Conservation (phyloP, 1,140 invertebrate species). For the Ceratoteleas bidentatus region DNA sequence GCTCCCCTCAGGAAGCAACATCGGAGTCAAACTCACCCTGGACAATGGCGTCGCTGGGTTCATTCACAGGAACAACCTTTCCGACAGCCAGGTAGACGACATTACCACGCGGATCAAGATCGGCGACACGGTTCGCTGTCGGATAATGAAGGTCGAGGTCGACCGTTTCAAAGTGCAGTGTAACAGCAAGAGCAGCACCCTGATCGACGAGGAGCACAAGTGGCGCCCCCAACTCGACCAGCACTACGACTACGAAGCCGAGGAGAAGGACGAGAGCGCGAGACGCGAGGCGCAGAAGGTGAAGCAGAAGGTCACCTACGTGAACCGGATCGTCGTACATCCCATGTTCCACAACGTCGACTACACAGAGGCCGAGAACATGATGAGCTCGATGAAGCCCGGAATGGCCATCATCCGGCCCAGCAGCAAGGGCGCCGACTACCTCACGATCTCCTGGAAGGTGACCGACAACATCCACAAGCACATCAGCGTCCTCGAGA, state of each 20-base stretch:
- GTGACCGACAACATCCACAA: no score
- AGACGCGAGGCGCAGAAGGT: constrained; percentile 92
- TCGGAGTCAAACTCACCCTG: constrained; percentile 92
- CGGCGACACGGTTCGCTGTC: constrained; percentile 94
- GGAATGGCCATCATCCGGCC: constrained; percentile 98
- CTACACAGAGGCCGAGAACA: constrained; percentile 94
- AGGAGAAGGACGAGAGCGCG: constrained; percentile 89
- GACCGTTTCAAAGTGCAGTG: constrained; percentile 97
- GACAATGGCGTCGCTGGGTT: constrained; percentile 98
- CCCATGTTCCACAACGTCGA: constrained; percentile 98
- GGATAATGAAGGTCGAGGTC: constrained; percentile 98
- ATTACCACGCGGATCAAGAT: constrained; percentile 94
- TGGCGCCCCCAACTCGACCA: constrained; percentile 94
- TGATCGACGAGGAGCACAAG: constrained; percentile 91
- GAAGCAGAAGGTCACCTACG: constrained; percentile 90
- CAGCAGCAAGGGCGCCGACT: constrained; percentile 97
- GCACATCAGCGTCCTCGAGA: no score
- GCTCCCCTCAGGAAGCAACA: constrained; percentile 66
- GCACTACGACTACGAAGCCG: constrained; percentile 94
- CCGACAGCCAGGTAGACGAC: constrained; percentile 95
- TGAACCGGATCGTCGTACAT: constrained; percentile 98
- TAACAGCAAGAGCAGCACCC: constrained; percentile 91
- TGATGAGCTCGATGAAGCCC: constrained; percentile 95
- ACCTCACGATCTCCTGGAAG: constrained; percentile 97
- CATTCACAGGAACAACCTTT: constrained; percentile 97